Evolutionary conservation across 2,113 vertebrate genomes (phyloP).

Genomic region (Piaya cayana): DNA sequence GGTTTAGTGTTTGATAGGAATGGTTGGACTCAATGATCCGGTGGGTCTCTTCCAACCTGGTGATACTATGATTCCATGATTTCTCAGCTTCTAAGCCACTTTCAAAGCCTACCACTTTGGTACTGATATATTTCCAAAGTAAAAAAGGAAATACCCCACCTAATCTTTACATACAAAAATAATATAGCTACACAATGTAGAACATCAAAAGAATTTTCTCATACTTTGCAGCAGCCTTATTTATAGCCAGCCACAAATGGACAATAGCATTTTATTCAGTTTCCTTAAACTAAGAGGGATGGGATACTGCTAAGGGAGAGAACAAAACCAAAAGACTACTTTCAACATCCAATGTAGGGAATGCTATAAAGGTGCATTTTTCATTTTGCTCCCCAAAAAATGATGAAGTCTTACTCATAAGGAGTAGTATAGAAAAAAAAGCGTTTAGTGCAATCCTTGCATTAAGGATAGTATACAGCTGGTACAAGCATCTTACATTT

Average conservation of each 20-base stretch:
- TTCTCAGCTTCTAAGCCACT: background rate
- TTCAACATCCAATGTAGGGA: background rate
- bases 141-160: background rate
- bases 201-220: background rate
- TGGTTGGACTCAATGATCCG: no score
- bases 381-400: background rate
- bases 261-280: background rate
- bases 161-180: background rate
- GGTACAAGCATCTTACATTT: background rate
- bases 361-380: background rate
- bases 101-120: background rate
- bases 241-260: background rate
- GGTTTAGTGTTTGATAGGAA: no score
- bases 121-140: background rate
- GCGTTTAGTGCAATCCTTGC: background rate
- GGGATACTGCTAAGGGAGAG: background rate
- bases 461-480: background rate
- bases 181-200: background rate
- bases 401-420: background rate
- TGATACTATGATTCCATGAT: no score
- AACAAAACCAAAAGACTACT: background rate
- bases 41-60: no score
- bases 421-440: rapidly evolving
- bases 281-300: background rate
- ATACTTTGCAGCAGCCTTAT: background rate